These are phyloP conservation scores for Bryconaethiops microstoma DNA, from an alignment of 2,797 vertebrate genomes.

Conservation along the genomic window DNA sequence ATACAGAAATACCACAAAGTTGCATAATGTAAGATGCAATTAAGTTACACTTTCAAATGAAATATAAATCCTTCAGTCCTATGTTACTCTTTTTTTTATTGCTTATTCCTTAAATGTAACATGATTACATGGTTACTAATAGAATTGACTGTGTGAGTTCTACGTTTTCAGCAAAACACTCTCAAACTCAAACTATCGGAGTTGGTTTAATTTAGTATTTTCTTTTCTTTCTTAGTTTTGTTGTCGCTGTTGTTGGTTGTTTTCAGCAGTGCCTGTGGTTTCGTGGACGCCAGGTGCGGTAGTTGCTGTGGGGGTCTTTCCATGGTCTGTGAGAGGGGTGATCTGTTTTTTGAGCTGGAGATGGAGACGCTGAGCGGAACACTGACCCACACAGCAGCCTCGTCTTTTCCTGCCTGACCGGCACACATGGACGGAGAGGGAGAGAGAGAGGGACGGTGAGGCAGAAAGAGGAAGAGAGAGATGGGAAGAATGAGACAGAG, in stretches of 20 bases:
- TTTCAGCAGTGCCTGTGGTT: not conserved
- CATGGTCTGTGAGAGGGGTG: not conserved
- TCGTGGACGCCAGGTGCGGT: not conserved
- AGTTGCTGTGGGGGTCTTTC: not conserved
- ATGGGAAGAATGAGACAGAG: not conserved
- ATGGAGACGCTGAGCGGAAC: not conserved
- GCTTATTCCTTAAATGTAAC: too few relatives aligned
- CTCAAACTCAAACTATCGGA: too few relatives aligned
- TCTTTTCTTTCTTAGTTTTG: not conserved
- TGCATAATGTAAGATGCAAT: too few relatives aligned
- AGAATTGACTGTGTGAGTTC: not conserved
- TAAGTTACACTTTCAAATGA: too few relatives aligned
- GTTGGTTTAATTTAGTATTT: too few relatives aligned
- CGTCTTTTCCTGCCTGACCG: not conserved
- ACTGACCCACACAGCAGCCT: not conserved
- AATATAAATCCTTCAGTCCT: too few relatives aligned
- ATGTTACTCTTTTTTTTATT: too few relatives aligned
- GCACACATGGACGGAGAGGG: too few relatives aligned
- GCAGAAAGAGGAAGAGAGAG: not conserved
- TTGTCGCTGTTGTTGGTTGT: not conserved
- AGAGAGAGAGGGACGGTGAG: too few relatives aligned
- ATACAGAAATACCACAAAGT: too few relatives aligned
- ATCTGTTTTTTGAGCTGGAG: not conserved
- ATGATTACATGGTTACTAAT: too few relatives aligned
- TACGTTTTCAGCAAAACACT: too few relatives aligned